Evolutionary conservation across 2,888 invertebrate species (phyloP).

Genomic region (Trissolcus japonicus): DNA sequence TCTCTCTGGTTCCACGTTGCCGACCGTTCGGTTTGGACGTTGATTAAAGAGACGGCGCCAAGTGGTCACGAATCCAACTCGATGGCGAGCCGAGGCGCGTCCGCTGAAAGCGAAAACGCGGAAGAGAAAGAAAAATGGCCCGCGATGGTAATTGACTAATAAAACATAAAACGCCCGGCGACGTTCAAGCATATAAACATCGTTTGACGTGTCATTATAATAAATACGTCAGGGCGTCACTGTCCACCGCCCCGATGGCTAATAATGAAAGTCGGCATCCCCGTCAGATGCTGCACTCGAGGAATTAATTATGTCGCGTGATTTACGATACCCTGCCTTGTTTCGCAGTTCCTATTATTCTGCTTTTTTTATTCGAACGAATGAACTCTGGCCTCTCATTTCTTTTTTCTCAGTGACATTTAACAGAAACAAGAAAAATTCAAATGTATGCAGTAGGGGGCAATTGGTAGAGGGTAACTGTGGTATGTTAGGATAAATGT

Average conservation of each 20-base stretch:
- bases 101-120: constrained; percentile 27
- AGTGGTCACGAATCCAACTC: constrained; percentile 26
- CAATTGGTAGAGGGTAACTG: too few relatives aligned
- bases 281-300: not conserved
- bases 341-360: too few relatives aligned
- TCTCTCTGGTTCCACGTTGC: constrained; percentile 14
- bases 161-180: constrained; percentile 20
- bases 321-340: not conserved
- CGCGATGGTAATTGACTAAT: constrained; percentile 33
- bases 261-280: not conserved
- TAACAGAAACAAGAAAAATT: too few relatives aligned
- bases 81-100: constrained; percentile 9
- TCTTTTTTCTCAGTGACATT: too few relatives aligned
- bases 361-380: too few relatives aligned
- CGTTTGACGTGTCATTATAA: constrained; percentile 30
- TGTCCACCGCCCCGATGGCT: too few relatives aligned
- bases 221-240: constrained; percentile 21
- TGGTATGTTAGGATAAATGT: too few relatives aligned
- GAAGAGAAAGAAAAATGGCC: constrained; percentile 22
- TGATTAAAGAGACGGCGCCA: constrained; percentile 38
- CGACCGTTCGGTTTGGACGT: constrained; percentile 31
- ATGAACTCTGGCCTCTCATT: too few relatives aligned
- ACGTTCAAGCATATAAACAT: constrained; percentile 19
- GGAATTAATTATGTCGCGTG: constrained; percentile 3
- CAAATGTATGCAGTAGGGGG: too few relatives aligned